Conservation (phyloP, 2,888 invertebrate genomes). For the Hemicrepidius hirtus region DNA sequence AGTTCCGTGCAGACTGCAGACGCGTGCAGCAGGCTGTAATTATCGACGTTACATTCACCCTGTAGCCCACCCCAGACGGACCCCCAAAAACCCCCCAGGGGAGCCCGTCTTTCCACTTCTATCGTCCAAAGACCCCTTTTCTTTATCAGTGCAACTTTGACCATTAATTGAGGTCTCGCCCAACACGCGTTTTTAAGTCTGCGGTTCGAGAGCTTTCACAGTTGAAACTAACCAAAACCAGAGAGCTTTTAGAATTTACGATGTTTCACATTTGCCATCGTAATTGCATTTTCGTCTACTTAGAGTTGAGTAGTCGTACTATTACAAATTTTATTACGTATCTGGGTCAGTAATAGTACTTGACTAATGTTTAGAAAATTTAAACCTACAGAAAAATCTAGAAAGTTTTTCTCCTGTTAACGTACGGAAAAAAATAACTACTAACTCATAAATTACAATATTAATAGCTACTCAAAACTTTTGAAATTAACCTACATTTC, state of each 20-base stretch:
- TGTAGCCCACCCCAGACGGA: conserved; percentile 33
- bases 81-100: conserved; percentile 29
- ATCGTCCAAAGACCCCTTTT: conserved; percentile 56
- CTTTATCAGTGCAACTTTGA: conserved; percentile 63
- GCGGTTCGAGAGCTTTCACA: conserved; percentile 15
- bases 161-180: conserved; percentile 61
- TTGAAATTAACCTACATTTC: not conserved
- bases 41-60: conserved; percentile 61
- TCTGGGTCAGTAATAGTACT: not conserved
- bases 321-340: not conserved
- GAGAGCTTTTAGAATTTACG: conserved; percentile 29
- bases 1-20: conserved; percentile 59
- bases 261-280: conserved; percentile 20
- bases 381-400: no score
- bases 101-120: conserved; percentile 19
- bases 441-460: no score
- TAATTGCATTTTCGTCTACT: conserved; percentile 28
- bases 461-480: not conserved
- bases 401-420: no score
- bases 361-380: not conserved
- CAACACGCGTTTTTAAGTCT: conserved; percentile 9
- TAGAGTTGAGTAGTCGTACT: not conserved
- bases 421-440: no score
- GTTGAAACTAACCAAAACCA: not conserved
- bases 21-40: conserved; percentile 60